A percentile compares a stretch with the other conserved stretches of the same genome.
These are phyloP conservation scores for Bombus affinis DNA, from an alignment of 1,140 invertebrate genomes.

Conservation along the genomic window DNA sequence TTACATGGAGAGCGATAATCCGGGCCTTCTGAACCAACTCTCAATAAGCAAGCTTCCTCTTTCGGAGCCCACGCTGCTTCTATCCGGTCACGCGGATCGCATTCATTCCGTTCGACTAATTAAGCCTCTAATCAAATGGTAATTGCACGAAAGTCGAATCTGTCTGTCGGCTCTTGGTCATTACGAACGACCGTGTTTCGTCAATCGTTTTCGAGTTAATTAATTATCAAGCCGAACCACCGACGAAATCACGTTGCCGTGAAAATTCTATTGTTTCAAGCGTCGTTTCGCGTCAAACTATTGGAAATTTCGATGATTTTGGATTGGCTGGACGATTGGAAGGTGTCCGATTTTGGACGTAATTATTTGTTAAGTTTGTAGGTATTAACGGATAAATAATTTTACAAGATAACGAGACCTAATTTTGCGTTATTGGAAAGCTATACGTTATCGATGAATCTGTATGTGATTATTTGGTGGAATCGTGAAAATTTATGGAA, in stretches of 20 bases:
- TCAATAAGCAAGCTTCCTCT: constrained; percentile 32
- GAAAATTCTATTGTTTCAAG: neutral
- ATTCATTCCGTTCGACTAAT: constrained; percentile 52
- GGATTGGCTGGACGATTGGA: rapidly evolving
- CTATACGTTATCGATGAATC: neutral
- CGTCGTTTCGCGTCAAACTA: neutral
- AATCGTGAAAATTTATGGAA: neutral
- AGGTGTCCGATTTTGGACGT: neutral
- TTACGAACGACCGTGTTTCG: neutral
- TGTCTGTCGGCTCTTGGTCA: neutral
- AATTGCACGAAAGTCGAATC: constrained; percentile 54
- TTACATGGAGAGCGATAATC: constrained; percentile 28
- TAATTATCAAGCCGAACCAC: constrained; percentile 47
- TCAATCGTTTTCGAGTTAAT: constrained; percentile 39
- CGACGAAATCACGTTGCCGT: neutral
- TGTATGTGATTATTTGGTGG: neutral
- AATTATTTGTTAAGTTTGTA: neutral
- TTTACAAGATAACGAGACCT: too few relatives aligned
- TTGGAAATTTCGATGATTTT: neutral
- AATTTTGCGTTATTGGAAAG: too few relatives aligned
- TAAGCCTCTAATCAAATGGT: constrained; percentile 56
- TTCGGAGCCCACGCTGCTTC: neutral
- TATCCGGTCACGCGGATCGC: constrained; percentile 29
- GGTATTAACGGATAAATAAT: too few relatives aligned
- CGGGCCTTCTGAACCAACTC: neutral